Base-by-base conservation (phyloP, 2,888 invertebrate species). In the Napeogenes sylphis region DNA sequence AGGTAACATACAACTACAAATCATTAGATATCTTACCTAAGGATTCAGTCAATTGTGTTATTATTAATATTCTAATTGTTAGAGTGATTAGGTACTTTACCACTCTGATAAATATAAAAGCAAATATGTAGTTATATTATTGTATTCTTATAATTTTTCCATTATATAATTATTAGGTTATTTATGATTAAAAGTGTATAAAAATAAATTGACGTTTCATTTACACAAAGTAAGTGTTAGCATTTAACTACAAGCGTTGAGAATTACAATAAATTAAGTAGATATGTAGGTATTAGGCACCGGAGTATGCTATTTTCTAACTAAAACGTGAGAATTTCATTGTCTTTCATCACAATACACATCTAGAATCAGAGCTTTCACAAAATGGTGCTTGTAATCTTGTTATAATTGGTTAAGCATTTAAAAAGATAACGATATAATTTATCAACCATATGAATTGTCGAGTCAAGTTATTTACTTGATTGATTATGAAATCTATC, bases 311-410 rank as follows among this genome's bases (percentile, higher is more conserved):
- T 60, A 57, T 64, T 63, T 63, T 65, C 68, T 69, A 73, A 73
- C 68, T 71, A 68, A 73, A 66, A 72, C 75, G 75, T 76, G 76
- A 60, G 77, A 75, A 61, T 55, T 62, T 58, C 62, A 66, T 71
- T 69, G 58, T 59, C 59, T 70, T 67, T 63, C 65, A 65, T 64
- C 53, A 68, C 63, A 63, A 59, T 57, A 58, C 56, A 58, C 55
- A 61, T 57, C 57, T 60, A 51, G 62, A 55, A 54, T 66, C 56
- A 55, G 33, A 42, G 60, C 62, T 66, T 66, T 66, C 61, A 66
- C 63, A 55, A 66, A 65, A 56, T 60, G 56, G 62, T 55, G 59
- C 55, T 63, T 57, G n/a, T 57, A 58, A 55, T 30, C 54, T 56
- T 61, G 60, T 58, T 65, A 63, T 51, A 51, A 51, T 12, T 51